phyloP scores from a whole-genome alignment of 2,888 invertebrate species.

The Gasteruption jaculator region DNA sequence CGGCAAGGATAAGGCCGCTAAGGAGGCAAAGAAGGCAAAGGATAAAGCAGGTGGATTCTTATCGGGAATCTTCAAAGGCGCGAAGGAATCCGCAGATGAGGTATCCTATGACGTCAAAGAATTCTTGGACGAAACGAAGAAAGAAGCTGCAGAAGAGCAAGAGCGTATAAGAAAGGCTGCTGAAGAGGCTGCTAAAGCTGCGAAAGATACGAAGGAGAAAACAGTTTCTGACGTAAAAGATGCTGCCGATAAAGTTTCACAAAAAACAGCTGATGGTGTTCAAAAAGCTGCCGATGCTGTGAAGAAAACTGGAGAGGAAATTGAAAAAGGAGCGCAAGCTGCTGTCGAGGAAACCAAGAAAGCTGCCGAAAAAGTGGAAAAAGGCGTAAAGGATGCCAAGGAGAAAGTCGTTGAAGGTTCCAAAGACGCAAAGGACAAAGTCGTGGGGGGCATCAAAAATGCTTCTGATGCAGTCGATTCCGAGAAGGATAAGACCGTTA shows the following conservation, averaged over 20 bases:
- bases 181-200: constrained; percentile 21
- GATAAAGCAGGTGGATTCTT: constrained; percentile 27
- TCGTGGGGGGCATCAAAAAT: constrained; percentile 12
- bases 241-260: constrained; percentile 20
- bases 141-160: constrained; percentile 23
- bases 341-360: constrained; percentile 48
- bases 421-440: constrained; percentile 22
- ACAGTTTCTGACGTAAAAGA: constrained; percentile 10
- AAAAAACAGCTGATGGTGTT: constrained; percentile 19
- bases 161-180: constrained; percentile 23
- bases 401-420: constrained; percentile 17
- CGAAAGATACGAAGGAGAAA: constrained; percentile 19
- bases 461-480: constrained; percentile 20
- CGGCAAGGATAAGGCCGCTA: constrained; percentile 14
- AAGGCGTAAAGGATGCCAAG: constrained; percentile 26
- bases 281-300: constrained; percentile 46
- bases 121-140: constrained; percentile 53
- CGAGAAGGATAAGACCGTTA: constrained; percentile 14
- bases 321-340: constrained; percentile 47
- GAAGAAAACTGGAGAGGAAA: constrained; percentile 49
- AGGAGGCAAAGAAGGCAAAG: constrained; percentile 22
- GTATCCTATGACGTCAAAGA: constrained; percentile 41
- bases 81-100: constrained; percentile 30
- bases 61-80: constrained; percentile 30
- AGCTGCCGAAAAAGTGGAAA: constrained; percentile 30